Evolutionary conservation across 2,797 vertebrate genomes (phyloP), one percentile per base, ranked within the genome.

Genomic region (Chaetophractus vellerosus): DNA sequence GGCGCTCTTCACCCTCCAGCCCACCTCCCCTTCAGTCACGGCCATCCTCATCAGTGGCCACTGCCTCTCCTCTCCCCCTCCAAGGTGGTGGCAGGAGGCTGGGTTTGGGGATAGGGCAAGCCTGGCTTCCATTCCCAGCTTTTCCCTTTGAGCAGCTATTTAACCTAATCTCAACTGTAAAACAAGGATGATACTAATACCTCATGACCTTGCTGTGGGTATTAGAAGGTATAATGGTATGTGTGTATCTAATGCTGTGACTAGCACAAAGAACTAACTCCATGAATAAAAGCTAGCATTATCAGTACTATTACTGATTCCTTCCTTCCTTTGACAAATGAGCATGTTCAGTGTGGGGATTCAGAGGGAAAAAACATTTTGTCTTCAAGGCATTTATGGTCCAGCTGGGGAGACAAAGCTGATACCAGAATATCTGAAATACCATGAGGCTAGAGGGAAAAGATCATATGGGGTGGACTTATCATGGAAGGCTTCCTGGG

Each of bases 1-100:
- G 97, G 96, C 96, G 79, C 95, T 61, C 88, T 83, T 81, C 23
- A 7, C 85, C 78, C 1, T 48, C 38, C 0, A 0, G 50, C 82
- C 90, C 3, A 2, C 63, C 38, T 0, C 9, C 36, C 36, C 2
- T 9, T 14, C 28, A 2, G 31, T 24, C 11, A 1, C 23, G 0
- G 12, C 36, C 26, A 6, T 1, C 61, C 6, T 33, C 9, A 0
- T 8, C 52, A 0, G 9, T 26, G 33, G 50, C 33, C 64, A 7
- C 26, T 24, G 50, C 31, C 41, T 31, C 33, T 76, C 23, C 24
- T 1, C 21, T n/a, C 16, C 24, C 33, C 38, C 63, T 71, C 16
- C 3, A 0, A 0, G 7, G 21, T 1, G 8, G 45, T 21, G 38
- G 68, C 80, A 85, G 41, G 76, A 83, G 33, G 57, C 16, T 9